Base-by-base conservation (phyloP, 1,140 invertebrate species). In the Laodelphax striatellus region DNA sequence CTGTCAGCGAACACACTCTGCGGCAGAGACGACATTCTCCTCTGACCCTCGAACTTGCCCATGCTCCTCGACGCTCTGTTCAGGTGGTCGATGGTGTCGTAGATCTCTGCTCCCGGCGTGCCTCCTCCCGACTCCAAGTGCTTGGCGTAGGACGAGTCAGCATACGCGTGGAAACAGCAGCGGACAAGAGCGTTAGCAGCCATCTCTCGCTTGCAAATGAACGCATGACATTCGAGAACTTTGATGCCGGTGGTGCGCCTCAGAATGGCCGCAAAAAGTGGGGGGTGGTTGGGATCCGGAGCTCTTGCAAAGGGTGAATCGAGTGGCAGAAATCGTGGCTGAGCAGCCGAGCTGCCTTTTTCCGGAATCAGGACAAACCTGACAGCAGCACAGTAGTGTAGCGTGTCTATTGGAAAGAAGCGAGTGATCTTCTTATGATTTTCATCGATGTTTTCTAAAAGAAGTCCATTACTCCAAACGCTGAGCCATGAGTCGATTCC, bases 351-450 rank as follows among this genome's bases (percentile, higher is more conserved):
- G 22, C 74, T 73, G 22, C 68, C 66, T 68, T 71, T 76, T 66
- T 75, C 72, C 16, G 73, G 72, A 56, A 77, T 77, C 63, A 80
- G 76, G 61, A 86, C 81, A 62, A 75, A 75, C 62, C 93, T 79
- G 28, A 98, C 94, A 14, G 95, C 95, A 9, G 95, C 95, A 76
- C 96, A 98, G 69, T 98, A 95, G 70, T 97, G 94, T 56, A 98
- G 74, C 41, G 89, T 87, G 66, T 93, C 90, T 63, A 98, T 97
- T 0, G 94, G 94, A 70, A 97, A 97, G 79, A 97, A 97, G 63
- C 94, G 80, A 28, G 92, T 92, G 55, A 97, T 88, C 70, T 92
- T 88, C 67, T 94, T 90, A 52, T 89, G 85, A 67, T 92, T 87
- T 72, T 97, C 94, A 71, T 95, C 92, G 2, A 97, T 87, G 73